phyloP scores from a whole-genome alignment of 2,113 vertebrate genomes.

The Xenotilapia flavipinnis region DNA sequence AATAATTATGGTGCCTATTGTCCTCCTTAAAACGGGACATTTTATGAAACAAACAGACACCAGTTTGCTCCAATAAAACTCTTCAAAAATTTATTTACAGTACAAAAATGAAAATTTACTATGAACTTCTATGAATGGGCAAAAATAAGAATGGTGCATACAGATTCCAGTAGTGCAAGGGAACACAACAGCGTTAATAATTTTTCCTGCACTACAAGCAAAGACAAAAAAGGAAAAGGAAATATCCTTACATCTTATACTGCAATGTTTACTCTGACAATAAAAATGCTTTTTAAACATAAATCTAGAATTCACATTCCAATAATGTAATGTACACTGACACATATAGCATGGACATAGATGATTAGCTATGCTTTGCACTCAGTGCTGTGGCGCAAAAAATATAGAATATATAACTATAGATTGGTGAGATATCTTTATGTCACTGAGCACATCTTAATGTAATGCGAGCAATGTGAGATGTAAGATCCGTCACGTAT shows the following conservation, averaged over 20 bases:
- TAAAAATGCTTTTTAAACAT: background rate
- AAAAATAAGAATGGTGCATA: conserved; percentile 22
- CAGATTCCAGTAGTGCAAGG: background rate
- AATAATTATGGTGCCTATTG: background rate
- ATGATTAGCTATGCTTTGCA: conserved; percentile 14
- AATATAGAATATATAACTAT: conserved; percentile 31
- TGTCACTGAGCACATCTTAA: conserved; percentile 49
- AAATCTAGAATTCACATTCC: conserved; percentile 29
- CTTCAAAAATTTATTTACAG: conserved; percentile 62
- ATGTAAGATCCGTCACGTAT: conserved; percentile 24
- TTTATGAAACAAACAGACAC: background rate
- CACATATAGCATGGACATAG: conserved; percentile 17
- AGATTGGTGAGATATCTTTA: background rate
- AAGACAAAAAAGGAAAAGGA: background rate
- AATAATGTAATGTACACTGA: conserved; percentile 33
- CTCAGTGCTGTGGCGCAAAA: conserved; percentile 24
- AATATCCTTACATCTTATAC: background rate
- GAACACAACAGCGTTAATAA: conserved; percentile 1
- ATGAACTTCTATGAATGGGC: background rate
- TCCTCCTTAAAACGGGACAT: background rate
- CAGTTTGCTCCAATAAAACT: background rate
- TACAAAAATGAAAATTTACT: conserved; percentile 56
- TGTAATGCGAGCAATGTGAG: conserved; percentile 28
- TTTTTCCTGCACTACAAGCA: conserved; percentile 7
- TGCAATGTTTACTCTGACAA: conserved; percentile 15